These are phyloP conservation scores for Neocloeon triangulifer DNA, from an alignment of 1,140 invertebrate species.

Conservation along the genomic window DNA sequence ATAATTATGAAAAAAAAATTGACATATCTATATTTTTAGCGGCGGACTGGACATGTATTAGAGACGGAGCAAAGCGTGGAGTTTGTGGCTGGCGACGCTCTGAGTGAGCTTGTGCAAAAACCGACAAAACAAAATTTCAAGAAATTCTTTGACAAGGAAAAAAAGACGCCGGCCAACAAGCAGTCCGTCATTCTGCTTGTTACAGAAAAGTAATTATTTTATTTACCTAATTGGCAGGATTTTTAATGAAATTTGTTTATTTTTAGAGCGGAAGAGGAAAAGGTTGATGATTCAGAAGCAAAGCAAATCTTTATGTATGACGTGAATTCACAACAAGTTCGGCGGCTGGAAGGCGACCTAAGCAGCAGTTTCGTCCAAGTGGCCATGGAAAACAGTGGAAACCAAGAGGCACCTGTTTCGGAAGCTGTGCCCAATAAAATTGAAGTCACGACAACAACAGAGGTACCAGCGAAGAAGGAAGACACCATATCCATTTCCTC, in stretches of 20 bases:
- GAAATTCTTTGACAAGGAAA: slow-evolving; percentile 53
- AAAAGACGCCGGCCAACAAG: slow-evolving; percentile 36
- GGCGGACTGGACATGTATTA: slow-evolving; percentile 14
- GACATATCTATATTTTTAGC: no score
- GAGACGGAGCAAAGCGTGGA: slow-evolving; percentile 21
- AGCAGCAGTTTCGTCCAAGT: slow-evolving; percentile 61
- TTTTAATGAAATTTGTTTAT: background rate
- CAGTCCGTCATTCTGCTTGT: slow-evolving; percentile 60
- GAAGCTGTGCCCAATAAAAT: no score
- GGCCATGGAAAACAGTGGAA: slow-evolving; percentile 53
- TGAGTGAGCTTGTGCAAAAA: slow-evolving; percentile 49
- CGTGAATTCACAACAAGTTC: slow-evolving; percentile 35
- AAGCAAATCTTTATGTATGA: slow-evolving; percentile 75
- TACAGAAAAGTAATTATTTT: slow-evolving; percentile 42
- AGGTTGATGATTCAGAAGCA: slow-evolving; percentile 21
- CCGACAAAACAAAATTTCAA: slow-evolving; percentile 53
- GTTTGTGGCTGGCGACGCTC: slow-evolving; percentile 34
- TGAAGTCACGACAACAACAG: no score
- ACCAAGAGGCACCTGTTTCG: no score
- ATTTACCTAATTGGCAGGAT: background rate
- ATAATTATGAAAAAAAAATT: no score
- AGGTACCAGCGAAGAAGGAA: no score
- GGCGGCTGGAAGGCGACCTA: slow-evolving; percentile 43
- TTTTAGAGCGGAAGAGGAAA: background rate
- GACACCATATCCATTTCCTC: no score